Base-by-base conservation (phyloP, 2,797 vertebrate species). In the Margarornis squamiger region DNA sequence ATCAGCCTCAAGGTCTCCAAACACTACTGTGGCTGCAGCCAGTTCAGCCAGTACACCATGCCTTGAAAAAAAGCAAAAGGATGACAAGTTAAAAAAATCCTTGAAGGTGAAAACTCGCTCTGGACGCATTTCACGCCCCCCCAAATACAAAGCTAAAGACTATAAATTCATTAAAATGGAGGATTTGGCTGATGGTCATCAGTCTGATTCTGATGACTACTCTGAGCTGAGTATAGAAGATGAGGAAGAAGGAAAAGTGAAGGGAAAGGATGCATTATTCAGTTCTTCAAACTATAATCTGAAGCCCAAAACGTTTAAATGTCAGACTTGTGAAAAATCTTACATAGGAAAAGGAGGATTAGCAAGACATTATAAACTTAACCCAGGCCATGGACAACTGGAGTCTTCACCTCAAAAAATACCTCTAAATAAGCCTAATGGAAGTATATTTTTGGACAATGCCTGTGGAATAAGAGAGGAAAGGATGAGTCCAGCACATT, bases 81-180 rank as follows among this genome's bases (percentile, higher is more conserved):
- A 85, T 29, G 98, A 98, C 62, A 98, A 97, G 41, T 96, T 98
- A 12, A 99, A 98, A 95, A 99, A 98, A 79, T 97, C 98, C 4
- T 79, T 98, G 55, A 99, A 99, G 93, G 98, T 99, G 61, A 98
- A 99, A 97, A 99, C 99, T 6, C 98, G 99, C 43, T 99, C 99
- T 0, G 99, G 99, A 13, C 98, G 99, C 14, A 98, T 99, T 61
- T 99, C 99, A 48, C 97, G 99, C 14, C 99, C 99, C 3, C 99
- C 99, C 1, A 99, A 98, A 95, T 98, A 99, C 95, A 99, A 99
- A 97, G 99, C 98, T 63, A 99, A 98, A 97, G 99, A 99, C 96
- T 99, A 99, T 93, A 99, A 99, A 88, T 99, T 99, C 96, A 99
- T 99, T 86, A 99, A 99, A 97, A 99, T 98, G 1, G 98, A 99